phyloP scores from a whole-genome alignment of 2,113 vertebrate species.

The Cervus canadensis region DNA sequence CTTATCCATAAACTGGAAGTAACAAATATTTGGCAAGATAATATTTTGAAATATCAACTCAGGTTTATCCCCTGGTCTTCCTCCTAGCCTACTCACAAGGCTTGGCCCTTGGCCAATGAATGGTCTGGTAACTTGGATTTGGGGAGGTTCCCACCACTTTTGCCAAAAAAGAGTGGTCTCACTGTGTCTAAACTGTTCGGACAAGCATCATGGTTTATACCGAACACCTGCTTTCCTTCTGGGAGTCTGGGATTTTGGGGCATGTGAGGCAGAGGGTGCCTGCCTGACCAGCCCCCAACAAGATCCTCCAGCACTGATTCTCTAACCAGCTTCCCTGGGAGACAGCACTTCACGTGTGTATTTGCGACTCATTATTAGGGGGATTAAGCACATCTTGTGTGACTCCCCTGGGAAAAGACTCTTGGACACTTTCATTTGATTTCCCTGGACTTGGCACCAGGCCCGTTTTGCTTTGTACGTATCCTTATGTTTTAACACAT shows the following conservation, averaged over 20 bases:
- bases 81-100: background rate
- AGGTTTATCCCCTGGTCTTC: background rate
- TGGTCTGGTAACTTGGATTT: background rate
- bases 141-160: background rate
- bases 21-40: background rate
- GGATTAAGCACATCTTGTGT: background rate
- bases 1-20: background rate
- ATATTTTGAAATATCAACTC: background rate
- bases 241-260: background rate
- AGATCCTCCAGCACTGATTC: background rate
- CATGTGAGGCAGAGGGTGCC: background rate
- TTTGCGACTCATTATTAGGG: fast-evolving
- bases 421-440: background rate
- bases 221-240: background rate
- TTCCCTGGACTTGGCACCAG: background rate
- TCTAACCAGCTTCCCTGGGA: background rate
- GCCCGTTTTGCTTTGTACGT: background rate
- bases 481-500: background rate
- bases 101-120: background rate
- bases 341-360: background rate
- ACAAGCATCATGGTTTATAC: background rate
- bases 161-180: background rate
- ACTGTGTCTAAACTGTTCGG: background rate
- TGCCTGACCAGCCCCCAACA: background rate
- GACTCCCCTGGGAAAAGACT: background rate